These are phyloP conservation scores for Seira ritae DNA, from an alignment of 2,888 invertebrate species.

Conservation along the genomic window DNA sequence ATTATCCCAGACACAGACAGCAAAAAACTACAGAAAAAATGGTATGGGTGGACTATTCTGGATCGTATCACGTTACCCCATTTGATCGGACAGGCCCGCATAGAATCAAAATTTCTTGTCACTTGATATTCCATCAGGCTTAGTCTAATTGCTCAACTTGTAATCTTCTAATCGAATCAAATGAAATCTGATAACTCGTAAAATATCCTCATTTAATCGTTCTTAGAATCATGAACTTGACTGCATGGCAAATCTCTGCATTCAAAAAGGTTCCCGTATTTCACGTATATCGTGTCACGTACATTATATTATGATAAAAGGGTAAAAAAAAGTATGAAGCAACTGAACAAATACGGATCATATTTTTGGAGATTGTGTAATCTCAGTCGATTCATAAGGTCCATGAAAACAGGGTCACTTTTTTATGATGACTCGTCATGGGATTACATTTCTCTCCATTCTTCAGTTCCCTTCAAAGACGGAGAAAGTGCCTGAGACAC, in stretches of 20 bases:
- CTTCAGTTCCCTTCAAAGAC: constrained; percentile 10
- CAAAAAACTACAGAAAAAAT: too few species aligned
- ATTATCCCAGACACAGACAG: too few species aligned
- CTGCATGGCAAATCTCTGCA: constrained; percentile 45
- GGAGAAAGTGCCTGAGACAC: too few species aligned
- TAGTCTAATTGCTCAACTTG: constrained; percentile 33
- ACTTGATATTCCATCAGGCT: constrained; percentile 21
- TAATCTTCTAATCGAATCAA: constrained; percentile 27
- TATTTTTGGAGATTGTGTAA: too few species aligned
- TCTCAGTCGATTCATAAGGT: too few species aligned
- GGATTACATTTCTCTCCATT: constrained; percentile 23
- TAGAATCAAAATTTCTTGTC: constrained; percentile 16
- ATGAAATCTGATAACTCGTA: constrained; percentile 43
- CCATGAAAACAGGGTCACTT: too few species aligned
- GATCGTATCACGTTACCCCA: constrained; percentile 41
- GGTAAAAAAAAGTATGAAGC: neutral
- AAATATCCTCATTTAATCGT: neutral
- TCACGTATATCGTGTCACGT: neutral
- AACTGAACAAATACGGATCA: constrained; percentile 31
- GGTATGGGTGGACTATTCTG: too few species aligned
- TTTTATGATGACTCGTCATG: constrained; percentile 19
- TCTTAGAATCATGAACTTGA: constrained; percentile 3
- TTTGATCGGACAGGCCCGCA: neutral
- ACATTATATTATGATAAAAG: neutral
- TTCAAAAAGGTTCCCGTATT: constrained; percentile 1